phyloP scores from a whole-genome alignment of 2,888 invertebrate species.

The Acanthococcus lagerstroemiae region DNA sequence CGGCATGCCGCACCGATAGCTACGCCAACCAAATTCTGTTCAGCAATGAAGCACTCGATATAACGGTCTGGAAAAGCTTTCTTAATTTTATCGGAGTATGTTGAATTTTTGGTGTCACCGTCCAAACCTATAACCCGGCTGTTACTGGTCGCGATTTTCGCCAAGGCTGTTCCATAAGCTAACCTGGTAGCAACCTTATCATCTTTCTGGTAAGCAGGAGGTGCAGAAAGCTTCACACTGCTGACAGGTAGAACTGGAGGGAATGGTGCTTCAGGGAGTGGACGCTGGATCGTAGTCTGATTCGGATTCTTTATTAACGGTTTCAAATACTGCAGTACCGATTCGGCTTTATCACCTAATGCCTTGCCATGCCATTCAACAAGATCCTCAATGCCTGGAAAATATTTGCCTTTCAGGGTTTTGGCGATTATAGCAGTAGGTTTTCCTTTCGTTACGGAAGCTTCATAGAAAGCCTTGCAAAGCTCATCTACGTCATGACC shows the following conservation, averaged over 20 bases:
- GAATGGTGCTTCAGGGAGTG: slow-evolving; percentile 49
- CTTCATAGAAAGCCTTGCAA: slow-evolving; percentile 77
- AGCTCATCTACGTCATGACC: slow-evolving; percentile 91
- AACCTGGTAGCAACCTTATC: slow-evolving; percentile 76
- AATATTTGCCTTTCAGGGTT: slow-evolving; percentile 88
- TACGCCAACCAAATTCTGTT: slow-evolving; percentile 94
- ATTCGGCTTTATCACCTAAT: slow-evolving; percentile 68
- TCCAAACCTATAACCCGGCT: slow-evolving; percentile 83
- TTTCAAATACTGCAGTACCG: slow-evolving; percentile 46
- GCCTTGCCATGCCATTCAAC: slow-evolving; percentile 99
- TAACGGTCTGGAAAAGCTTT: slow-evolving; percentile 60
- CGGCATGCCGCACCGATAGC: slow-evolving; percentile 91
- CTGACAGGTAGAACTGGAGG: slow-evolving; percentile 42
- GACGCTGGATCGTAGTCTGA: slow-evolving; percentile 51
- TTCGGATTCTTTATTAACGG: slow-evolving; percentile 46
- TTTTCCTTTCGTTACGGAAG: slow-evolving; percentile 58
- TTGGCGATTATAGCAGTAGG: slow-evolving; percentile 93
- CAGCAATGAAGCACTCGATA: slow-evolving; percentile 98
- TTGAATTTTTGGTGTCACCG: slow-evolving; percentile 98
- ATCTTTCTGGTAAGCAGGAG: slow-evolving; percentile 71
- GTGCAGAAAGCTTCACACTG: slow-evolving; percentile 61
- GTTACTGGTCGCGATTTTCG: slow-evolving; percentile 64
- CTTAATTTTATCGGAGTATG: slow-evolving; percentile 86
- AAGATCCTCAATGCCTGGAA: slow-evolving; percentile 79
- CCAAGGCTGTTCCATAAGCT: slow-evolving; percentile 89